A percentile compares a stretch with the other conserved stretches of the same genome.
phyloP scores from a whole-genome alignment of 2,888 invertebrate species.

The Arrhopalites spinosus region DNA sequence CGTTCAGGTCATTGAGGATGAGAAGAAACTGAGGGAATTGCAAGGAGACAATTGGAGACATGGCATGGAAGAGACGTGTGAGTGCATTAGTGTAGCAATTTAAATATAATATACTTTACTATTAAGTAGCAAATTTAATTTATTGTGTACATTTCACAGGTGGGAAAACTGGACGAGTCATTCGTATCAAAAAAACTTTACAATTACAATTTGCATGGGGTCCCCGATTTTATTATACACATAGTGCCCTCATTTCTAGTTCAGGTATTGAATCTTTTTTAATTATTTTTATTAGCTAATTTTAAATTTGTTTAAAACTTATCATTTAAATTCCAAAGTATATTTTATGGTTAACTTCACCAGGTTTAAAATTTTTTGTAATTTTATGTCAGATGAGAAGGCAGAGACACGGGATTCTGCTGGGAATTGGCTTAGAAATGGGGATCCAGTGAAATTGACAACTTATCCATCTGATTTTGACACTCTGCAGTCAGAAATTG shows the following conservation, averaged over 20 bases:
- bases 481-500: conserved; percentile 19
- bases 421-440: conserved; percentile 10
- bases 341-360: too few relatives aligned
- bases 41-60: conserved; percentile 23
- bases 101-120: too few relatives aligned
- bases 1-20: conserved; percentile 15
- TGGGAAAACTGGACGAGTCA: conserved; percentile 25
- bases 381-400: not conserved
- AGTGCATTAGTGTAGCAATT: too few relatives aligned
- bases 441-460: not conserved
- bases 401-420: conserved; percentile 6
- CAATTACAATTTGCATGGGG: conserved; percentile 30
- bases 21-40: not conserved
- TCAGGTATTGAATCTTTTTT: conserved; percentile 2
- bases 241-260: not conserved
- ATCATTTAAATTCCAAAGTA: too few relatives aligned
- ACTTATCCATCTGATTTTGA: not conserved
- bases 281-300: not conserved
- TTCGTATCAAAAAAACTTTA: not conserved
- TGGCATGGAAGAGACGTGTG: conserved; percentile 21
- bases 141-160: too few relatives aligned
- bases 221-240: conserved; percentile 7
- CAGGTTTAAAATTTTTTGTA: too few relatives aligned
- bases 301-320: too few relatives aligned
- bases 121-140: too few relatives aligned